Base-by-base conservation (phyloP, 2,888 invertebrate genomes). In the Lasioglossum vierecki region DNA sequence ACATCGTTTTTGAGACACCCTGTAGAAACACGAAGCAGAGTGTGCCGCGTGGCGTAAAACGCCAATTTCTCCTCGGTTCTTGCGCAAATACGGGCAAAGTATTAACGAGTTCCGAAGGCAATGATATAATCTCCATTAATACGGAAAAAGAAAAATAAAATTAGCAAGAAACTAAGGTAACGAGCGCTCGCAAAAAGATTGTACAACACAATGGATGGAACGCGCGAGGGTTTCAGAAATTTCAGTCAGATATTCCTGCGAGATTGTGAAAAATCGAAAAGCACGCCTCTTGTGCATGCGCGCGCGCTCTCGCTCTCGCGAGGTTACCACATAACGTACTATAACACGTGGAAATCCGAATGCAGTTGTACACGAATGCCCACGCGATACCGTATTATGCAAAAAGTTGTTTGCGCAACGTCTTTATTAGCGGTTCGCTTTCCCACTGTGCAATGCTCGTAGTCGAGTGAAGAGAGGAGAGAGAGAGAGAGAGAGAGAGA, bases 381-480 rank as follows among this genome's bases (percentile, higher is more conserved):
- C 88, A 76, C 84, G 86, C 88, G 88, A 88, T 88, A 84, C 44
- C 75, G 81, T 79, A 88, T 88, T 88, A 88, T 88, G 88, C 88
- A 88, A 86, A 88, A 87, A 88, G 82, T 81, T 71, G 68, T 84
- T 88, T 88, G 88, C 88, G 87, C 84, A 88, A 88, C 82, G 77
- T 86, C 84, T 86, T 88, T 88, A 88, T 88, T 88, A 88, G 81
- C 84, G 63, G 82, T 63, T 53, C 84, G 86, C 88, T 88, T 88
- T 88, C 88, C 80, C 88, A 88, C 80, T 83, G 83, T 82, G 83
- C 83, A 82, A 76, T 66, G 72, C 72, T 76, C 86, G 77, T 68
- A 46, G 57, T 39, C 46, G 18, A 76, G 72, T 26, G 60, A 46
- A 71, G 68, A 60, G 75, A 49, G 41, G 35, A 68, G 41, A 53